Evolutionary conservation across 2,888 invertebrate genomes (phyloP), one percentile per base, ranked within the genome.

Genomic region (Lottia scabra): DNA sequence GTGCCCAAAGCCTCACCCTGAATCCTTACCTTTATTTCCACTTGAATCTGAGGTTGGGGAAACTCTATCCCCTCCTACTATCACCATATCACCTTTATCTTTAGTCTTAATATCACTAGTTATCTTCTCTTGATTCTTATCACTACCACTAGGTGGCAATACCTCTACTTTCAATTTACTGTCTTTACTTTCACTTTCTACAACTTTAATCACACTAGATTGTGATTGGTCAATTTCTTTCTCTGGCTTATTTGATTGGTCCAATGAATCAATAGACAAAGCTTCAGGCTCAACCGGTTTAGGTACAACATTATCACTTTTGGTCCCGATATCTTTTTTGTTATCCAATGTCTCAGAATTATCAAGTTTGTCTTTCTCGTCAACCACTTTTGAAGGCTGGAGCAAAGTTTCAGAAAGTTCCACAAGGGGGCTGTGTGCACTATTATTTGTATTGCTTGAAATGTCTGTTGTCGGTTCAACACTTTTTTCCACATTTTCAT

Each of bases 151-250:
- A 43, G 30, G n/a, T 13, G n/a, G 30, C 67, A 27, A 3, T 19
- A 8, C 6, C 19, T 44, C 63, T 63, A 12, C 63, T 45, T 45
- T 64, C 63, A 15, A 26, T 16, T 19, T 45, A 92, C 87, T 94
- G 94, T 74, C 91, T 92, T 86, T 94, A 93, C 86, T 94, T 84
- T 93, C 92, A 84, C 93, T 92, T 82, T 94, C 38, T 38, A 38
- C 38, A 10, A 38, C 15, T 19, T 43, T 13, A n/a, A 15, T 19
- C 8, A 19, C 23, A 27, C 48, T 27, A 26, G 26, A 26, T 6
- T 19, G 38, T 27, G n/a, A 65, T 43, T 38, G 19, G 43, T 44
- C 26, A 16, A 6, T 43, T 19, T 44, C n/a, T 44, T 8, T n/a
- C 8, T 12, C 15, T 44, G 30, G 65, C 26, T 46, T 43, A 65